Base-by-base conservation (phyloP, 1,140 invertebrate species). In the Ruditapes philippinarum region DNA sequence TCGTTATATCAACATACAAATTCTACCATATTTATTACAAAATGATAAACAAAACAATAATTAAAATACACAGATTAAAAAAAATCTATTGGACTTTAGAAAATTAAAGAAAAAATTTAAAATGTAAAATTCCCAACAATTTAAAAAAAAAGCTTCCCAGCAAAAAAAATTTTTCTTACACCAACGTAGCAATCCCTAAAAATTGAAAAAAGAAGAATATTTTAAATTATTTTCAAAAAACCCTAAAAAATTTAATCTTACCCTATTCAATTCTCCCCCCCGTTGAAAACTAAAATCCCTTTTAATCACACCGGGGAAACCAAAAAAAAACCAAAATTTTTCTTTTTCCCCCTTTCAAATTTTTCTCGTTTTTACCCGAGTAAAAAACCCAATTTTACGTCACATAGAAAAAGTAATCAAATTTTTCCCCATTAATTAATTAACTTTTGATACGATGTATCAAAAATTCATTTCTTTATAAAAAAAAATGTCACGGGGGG, bases 381-480 rank as follows among this genome's bases (percentile, higher is more conserved):
- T 65, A 65, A 65, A 31, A 70, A 28, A 31, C 65, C 36, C 33
- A 70, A 38, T 70, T 70, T 25, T 4, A 1, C 33, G 1, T 38
- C 65, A 70, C 14, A 17, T 28, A 38, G 65, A 38, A 17, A 1
- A 2, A 70, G 33, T 70, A 62, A 70, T 70, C 65, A 4, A 70
- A 40, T 38, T 38, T 70, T 70, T n/a, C n/a, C n/a, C 65, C 65
- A 70, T 33, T 70, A 38, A 40, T 33, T 70, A 70, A 78, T 78
- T 78, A 49, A 78, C n/a, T 57, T 78, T 54, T 36, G 74, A 78
- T 78, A 78, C 74, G 17, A 54, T 78, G 74, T 49, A 51, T 78
- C 45, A n/a, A 78, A 54, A 51, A 78, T 51, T 51, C 45, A 51
- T 78, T 51, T 51, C 31, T 49, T 78, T 11, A 78, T 78, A 49